Conservation (phyloP, 2,113 vertebrate genomes). For the Xerus inauris region DNA sequence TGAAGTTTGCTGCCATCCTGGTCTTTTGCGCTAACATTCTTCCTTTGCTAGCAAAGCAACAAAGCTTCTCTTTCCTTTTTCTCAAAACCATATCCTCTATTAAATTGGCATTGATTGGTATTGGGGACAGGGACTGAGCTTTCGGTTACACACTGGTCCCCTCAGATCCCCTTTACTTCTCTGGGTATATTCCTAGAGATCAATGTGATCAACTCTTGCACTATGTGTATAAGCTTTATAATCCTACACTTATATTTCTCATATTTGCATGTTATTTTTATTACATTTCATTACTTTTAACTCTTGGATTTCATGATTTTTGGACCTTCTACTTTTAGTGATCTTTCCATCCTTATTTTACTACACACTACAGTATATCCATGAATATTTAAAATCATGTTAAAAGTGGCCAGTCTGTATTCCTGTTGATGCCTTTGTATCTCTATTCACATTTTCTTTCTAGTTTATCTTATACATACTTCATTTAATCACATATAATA, state of each 20-base stretch:
- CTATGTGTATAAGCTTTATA: neutral
- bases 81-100: no score
- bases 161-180: neutral
- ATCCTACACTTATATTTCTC: neutral
- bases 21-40: no score
- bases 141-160: no score
- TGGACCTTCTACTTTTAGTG: neutral
- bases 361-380: neutral
- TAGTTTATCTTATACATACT: neutral
- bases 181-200: neutral
- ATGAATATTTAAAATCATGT: neutral
- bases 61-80: no score
- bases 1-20: no score
- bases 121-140: no score
- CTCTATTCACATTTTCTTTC: neutral
- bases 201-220: neutral
- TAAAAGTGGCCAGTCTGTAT: neutral
- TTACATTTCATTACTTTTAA: neutral
- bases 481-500: neutral
- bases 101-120: no score
- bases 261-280: neutral
- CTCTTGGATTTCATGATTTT: neutral
- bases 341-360: neutral
- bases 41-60: no score
- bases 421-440: neutral